A percentile compares a stretch with the other conserved stretches of the same genome.
Conservation (phyloP, 2,113 vertebrate genomes). For the Lepus europaeus region DNA sequence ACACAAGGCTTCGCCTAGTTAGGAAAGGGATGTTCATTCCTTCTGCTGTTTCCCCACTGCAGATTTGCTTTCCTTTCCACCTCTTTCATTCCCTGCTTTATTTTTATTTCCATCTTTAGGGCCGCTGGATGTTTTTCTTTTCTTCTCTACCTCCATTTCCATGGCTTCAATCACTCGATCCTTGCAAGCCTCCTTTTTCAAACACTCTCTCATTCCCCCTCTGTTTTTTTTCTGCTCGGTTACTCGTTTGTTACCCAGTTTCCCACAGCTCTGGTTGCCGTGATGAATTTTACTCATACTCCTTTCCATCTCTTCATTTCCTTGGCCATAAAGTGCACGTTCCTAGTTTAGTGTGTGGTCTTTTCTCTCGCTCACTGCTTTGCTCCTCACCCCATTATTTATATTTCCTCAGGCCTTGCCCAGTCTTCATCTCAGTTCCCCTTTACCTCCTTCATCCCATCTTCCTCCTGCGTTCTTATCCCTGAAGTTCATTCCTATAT, state of each 20-base stretch:
- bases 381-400: background rate
- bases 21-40: background rate
- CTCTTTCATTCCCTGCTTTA: background rate
- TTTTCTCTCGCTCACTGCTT: conserved; percentile 38
- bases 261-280: background rate
- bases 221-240: conserved; percentile 33
- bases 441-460: background rate
- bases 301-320: conserved; percentile 45
- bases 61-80: background rate
- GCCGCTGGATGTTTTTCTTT: background rate
- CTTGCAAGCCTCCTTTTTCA: background rate
- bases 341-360: conserved; percentile 53
- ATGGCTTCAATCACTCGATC: background rate
- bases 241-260: conserved; percentile 50
- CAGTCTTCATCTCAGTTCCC: background rate
- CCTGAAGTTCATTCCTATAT: background rate
- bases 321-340: conserved; percentile 55
- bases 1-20: conserved; percentile 1
- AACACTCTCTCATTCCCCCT: background rate
- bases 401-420: background rate
- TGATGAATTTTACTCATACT: conserved; percentile 69
- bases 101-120: conserved; percentile 2
- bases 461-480: background rate
- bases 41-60: background rate
- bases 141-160: background rate